A percentile compares a stretch with the other conserved stretches of the same genome.
phyloP scores from a whole-genome alignment of 2,888 invertebrate genomes.

The Microctonus hyperodae region DNA sequence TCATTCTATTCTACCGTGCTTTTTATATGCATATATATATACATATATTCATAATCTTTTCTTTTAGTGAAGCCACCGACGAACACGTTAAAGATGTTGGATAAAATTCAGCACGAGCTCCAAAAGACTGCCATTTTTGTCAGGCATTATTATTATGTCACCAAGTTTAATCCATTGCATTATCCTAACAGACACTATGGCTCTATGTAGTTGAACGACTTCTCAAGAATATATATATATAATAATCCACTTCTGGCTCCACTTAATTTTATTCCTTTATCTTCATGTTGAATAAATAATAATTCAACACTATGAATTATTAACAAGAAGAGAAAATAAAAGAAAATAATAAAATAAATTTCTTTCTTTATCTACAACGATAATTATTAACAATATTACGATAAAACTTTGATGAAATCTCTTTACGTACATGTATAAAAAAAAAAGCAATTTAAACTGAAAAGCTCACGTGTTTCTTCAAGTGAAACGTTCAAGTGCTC shows the following conservation, averaged over 20 bases:
- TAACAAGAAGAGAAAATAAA: too few relatives aligned
- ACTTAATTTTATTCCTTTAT: background rate
- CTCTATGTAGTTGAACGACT: slow-evolving; percentile 11
- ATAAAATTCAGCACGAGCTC: slow-evolving; percentile 9
- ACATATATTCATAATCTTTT: background rate
- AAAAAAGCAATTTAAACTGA: background rate
- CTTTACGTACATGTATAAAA: background rate
- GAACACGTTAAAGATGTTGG: background rate
- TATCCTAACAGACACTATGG: background rate
- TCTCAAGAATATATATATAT: slow-evolving; percentile 7
- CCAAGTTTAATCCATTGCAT: slow-evolving; percentile 8
- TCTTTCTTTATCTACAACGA: background rate
- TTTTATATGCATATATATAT: background rate
- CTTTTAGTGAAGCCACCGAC: background rate
- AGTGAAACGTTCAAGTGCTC: background rate
- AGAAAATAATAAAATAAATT: too few relatives aligned
- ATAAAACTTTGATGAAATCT: too few relatives aligned
- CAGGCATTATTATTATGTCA: slow-evolving; percentile 13
- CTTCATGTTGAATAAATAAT: background rate
- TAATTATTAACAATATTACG: too few relatives aligned
- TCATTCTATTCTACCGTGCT: background rate
- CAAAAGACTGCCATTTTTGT: background rate
- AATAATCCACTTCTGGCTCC: background rate
- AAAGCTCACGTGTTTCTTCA: background rate
- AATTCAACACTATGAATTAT: background rate